Conservation (phyloP, 2,888 invertebrate species). For the Microplitis manilae region DNA sequence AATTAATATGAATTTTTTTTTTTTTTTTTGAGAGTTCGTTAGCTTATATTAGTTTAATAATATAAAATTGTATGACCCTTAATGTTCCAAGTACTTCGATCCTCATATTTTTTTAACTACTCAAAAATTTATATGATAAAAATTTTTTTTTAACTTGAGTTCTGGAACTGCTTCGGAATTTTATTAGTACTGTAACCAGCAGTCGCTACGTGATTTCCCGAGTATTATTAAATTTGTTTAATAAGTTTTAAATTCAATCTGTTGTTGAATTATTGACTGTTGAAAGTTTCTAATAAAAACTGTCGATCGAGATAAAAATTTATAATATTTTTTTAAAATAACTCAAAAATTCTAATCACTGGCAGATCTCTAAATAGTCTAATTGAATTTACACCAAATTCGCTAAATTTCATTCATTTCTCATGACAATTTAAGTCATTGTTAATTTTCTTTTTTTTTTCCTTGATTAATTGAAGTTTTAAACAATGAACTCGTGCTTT, state of each 20-base stretch:
- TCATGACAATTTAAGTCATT: neutral
- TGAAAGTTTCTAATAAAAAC: too few relatives aligned
- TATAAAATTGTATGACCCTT: neutral
- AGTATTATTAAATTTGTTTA: too few relatives aligned
- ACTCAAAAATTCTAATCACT: too few relatives aligned
- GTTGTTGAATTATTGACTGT: too few relatives aligned
- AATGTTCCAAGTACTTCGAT: neutral
- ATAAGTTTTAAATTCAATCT: too few relatives aligned
- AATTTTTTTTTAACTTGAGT: neutral
- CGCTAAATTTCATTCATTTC: too few relatives aligned
- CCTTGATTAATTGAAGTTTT: neutral
- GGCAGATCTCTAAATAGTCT: too few relatives aligned
- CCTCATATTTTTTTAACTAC: neutral
- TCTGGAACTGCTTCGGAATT: neutral
- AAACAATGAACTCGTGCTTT: neutral
- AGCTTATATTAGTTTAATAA: neutral
- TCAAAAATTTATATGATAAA: neutral
- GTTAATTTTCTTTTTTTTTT: neutral
- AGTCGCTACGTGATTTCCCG: too few relatives aligned
- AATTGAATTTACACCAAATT: too few relatives aligned
- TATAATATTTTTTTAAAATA: too few relatives aligned
- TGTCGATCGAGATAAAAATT: too few relatives aligned
- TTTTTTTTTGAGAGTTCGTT: too few relatives aligned
- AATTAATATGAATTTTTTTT: neutral
- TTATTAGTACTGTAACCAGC: neutral